Evolutionary conservation across 2,797 vertebrate species (phyloP).

Genomic region (Catamblyrhynchus diadema): DNA sequence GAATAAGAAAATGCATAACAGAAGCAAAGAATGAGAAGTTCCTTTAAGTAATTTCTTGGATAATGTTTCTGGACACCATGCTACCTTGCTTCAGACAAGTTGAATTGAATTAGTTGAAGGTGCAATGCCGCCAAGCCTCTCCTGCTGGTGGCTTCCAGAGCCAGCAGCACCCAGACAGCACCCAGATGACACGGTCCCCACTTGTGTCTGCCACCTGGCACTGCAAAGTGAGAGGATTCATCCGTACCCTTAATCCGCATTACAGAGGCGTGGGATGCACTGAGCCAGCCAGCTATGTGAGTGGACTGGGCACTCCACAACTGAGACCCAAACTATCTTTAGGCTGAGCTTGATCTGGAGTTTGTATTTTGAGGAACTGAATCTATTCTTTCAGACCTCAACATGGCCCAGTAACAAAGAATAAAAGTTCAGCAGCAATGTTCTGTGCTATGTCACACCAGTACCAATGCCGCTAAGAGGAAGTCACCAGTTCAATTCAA

Average conservation of each 20-base stretch:
- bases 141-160: not conserved
- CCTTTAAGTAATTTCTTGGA: not conserved
- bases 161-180: not conserved
- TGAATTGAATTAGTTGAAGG: not conserved
- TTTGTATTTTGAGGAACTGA: not conserved
- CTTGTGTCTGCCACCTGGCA: not conserved
- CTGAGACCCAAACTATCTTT: not conserved
- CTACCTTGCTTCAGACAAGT: not conserved
- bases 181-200: not conserved
- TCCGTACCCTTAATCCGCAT: rapidly evolving
- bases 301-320: not conserved
- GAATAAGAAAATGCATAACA: not conserved
- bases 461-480: not conserved
- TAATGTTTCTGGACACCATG: not conserved
- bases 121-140: not conserved
- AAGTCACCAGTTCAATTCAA: not conserved
- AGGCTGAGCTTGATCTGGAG: not conserved
- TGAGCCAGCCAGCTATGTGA: rapidly evolving
- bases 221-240: not conserved
- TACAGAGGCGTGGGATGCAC: not conserved
- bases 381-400: not conserved
- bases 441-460: not conserved
- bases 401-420: not conserved
- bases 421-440: not conserved
- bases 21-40: not conserved